Conservation (phyloP, 2,797 vertebrate genomes). For the Percopsis omiscomaycus region DNA sequence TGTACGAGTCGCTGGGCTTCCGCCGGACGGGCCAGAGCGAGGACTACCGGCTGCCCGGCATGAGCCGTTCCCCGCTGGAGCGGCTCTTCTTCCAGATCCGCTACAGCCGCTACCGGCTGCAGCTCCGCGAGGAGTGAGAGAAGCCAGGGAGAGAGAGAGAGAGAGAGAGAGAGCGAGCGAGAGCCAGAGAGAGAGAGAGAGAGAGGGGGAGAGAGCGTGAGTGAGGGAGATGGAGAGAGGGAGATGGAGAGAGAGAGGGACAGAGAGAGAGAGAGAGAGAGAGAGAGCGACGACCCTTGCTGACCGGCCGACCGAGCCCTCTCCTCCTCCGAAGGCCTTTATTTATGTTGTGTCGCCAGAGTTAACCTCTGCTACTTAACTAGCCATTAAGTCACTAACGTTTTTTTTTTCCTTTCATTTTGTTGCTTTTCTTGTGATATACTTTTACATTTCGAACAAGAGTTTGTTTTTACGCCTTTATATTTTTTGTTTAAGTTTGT, state of each 20-base stretch:
- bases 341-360: constrained; percentile 73
- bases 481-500: constrained; percentile 26
- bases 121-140: constrained; percentile 95
- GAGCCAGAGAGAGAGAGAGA: constrained; percentile 26
- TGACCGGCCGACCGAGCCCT: constrained; percentile 57
- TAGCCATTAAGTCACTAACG: constrained; percentile 67
- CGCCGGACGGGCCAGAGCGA: constrained; percentile 88
- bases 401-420: constrained; percentile 46
- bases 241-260: constrained; percentile 3
- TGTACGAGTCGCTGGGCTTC: constrained; percentile 98
- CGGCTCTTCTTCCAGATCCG: constrained; percentile 99
- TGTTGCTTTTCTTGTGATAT: constrained; percentile 66
- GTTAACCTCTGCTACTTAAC: constrained; percentile 60
- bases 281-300: constrained; percentile 62
- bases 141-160: constrained; percentile 55
- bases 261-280: neutral
- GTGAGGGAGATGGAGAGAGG: constrained; percentile 65
- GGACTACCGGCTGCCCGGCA: constrained; percentile 90
- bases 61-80: constrained; percentile 91
- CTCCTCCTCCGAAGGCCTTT: constrained; percentile 67
- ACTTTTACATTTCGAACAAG: constrained; percentile 57
- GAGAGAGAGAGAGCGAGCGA: constrained; percentile 47
- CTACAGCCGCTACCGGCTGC: constrained; percentile 96
- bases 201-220: constrained; percentile 70
- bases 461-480: constrained; percentile 49